phyloP scores from a whole-genome alignment of 2,113 vertebrate species.

The Tringa solitaria region DNA sequence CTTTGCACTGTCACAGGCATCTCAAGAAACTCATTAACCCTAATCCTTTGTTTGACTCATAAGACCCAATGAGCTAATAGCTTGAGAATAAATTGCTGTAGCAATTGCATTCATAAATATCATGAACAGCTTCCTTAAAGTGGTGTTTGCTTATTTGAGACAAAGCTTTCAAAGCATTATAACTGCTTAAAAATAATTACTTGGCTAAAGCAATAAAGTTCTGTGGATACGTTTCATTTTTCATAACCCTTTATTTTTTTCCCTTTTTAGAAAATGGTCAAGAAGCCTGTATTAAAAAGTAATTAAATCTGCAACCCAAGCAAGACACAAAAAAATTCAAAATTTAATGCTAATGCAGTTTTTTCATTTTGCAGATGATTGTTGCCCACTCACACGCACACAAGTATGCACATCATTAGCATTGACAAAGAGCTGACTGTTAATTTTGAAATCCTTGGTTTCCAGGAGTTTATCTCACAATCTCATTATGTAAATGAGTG shows the following conservation, averaged over 20 bases:
- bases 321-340: constrained; percentile 26
- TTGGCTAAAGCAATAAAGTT: background rate
- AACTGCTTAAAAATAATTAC: constrained; percentile 19
- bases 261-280: background rate
- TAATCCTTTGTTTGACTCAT: background rate
- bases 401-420: background rate
- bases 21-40: background rate
- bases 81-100: constrained; percentile 14
- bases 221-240: background rate
- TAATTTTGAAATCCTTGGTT: constrained; percentile 1
- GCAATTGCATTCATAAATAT: constrained; percentile 4
- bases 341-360: background rate
- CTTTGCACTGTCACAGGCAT: background rate
- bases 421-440: background rate
- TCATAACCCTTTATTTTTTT: background rate
- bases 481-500: constrained; percentile 12
- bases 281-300: background rate
- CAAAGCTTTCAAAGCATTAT: constrained; percentile 32
- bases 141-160: constrained; percentile 14
- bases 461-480: constrained; percentile 37
- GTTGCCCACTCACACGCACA: background rate
- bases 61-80: background rate
- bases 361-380: constrained; percentile 19
- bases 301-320: constrained; percentile 30
- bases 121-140: background rate